Percentiles rank a stretch among this genome's conserved stretches.
These are phyloP conservation scores for Cinclus mexicanus DNA, from an alignment of 2,113 vertebrate genomes.

Conservation along the genomic window DNA sequence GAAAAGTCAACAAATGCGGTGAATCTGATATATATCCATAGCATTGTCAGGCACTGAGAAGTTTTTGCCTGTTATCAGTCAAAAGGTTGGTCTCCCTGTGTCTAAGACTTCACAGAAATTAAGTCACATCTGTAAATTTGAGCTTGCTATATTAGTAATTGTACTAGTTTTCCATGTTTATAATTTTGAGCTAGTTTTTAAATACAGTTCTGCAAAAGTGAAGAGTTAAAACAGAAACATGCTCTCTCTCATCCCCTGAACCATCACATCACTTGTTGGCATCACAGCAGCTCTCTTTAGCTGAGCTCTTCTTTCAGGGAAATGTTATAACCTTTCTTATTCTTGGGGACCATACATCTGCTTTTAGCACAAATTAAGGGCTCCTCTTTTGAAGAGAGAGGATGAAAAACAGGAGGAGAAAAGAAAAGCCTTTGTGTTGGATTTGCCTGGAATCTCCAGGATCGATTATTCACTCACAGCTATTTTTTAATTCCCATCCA, in stretches of 20 bases:
- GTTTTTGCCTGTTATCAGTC: background rate
- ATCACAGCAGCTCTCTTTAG: background rate
- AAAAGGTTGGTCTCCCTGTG: background rate
- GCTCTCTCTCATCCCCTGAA: background rate
- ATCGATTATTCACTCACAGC: constrained; percentile 5
- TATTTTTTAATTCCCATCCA: constrained; percentile 42
- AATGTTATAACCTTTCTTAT: background rate
- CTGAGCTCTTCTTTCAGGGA: background rate
- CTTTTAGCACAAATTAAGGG: constrained; percentile 17
- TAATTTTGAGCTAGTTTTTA: background rate
- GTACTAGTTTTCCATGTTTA: background rate
- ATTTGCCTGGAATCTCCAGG: constrained; percentile 54
- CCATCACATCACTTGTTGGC: background rate
- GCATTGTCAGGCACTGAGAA: background rate
- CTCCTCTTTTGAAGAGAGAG: constrained; percentile 14
- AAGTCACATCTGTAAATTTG: background rate
- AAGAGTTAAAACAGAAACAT: background rate
- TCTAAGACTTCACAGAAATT: background rate
- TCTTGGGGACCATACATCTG: background rate
- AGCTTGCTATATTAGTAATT: background rate
- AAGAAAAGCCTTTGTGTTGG: constrained; percentile 18
- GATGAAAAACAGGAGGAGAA: background rate
- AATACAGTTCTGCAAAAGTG: background rate
- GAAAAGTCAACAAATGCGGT: background rate
- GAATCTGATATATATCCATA: background rate